A percentile compares a stretch with the other conserved stretches of the same genome.
phyloP scores from a whole-genome alignment of 2,888 invertebrate genomes.

The Argyresthia goedartella region DNA sequence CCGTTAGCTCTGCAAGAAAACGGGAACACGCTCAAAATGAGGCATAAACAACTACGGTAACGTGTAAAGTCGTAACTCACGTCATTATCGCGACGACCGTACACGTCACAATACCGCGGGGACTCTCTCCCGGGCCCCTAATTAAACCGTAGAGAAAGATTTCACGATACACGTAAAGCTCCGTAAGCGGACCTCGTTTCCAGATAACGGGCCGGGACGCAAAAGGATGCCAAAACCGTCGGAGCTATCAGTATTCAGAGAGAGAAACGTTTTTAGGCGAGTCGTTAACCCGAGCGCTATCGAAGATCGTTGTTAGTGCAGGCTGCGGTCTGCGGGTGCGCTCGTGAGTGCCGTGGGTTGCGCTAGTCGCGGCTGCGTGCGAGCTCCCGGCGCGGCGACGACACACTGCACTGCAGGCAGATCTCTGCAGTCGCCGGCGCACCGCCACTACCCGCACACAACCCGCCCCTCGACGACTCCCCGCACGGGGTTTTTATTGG shows the following conservation, averaged over 20 bases:
- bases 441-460: slow-evolving; percentile 49
- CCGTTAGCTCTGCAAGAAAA: slow-evolving; percentile 48
- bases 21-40: neutral
- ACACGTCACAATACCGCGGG: slow-evolving; percentile 20
- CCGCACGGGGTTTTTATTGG: slow-evolving; percentile 65
- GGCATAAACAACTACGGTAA: neutral
- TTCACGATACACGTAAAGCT: slow-evolving; percentile 33
- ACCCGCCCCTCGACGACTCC: slow-evolving; percentile 62
- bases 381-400: slow-evolving; percentile 56
- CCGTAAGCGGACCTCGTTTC: slow-evolving; percentile 21
- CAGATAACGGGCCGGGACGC: slow-evolving; percentile 32
- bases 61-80: slow-evolving; percentile 31
- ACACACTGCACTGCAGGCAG: slow-evolving; percentile 21
- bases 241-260: slow-evolving; percentile 19
- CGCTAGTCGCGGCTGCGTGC: slow-evolving; percentile 49
- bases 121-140: neutral
- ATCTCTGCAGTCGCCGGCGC: slow-evolving; percentile 40
- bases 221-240: slow-evolving; percentile 23
- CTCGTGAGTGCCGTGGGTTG: neutral
- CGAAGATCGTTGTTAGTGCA: slow-evolving; percentile 11
- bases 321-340: slow-evolving; percentile 13
- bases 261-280: slow-evolving; percentile 26
- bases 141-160: neutral
- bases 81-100: slow-evolving; percentile 35
- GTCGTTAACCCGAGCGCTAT: slow-evolving; percentile 17